Percentiles rank a stretch among this genome's conserved stretches.
phyloP scores from a whole-genome alignment of 2,797 vertebrate genomes.

The Poeciliopsis turneri region DNA sequence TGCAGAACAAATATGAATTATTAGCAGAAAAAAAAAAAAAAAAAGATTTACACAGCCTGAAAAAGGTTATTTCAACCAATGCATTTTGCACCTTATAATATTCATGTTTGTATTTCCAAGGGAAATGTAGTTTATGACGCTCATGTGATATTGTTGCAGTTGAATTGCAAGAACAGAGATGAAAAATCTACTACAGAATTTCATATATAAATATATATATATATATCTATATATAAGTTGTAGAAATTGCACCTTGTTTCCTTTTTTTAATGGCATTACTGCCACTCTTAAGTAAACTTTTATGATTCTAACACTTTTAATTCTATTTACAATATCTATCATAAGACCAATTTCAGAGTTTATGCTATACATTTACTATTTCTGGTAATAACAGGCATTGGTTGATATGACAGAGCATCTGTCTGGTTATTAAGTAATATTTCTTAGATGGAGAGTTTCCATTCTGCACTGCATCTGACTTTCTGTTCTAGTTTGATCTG shows the following conservation, averaged over 20 bases:
- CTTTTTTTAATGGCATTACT: slow-evolving; percentile 40
- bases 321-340: slow-evolving; percentile 55
- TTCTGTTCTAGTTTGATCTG: slow-evolving; percentile 72
- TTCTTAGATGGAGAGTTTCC: slow-evolving; percentile 46
- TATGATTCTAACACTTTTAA: slow-evolving; percentile 63
- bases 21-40: slow-evolving; percentile 52
- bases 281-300: slow-evolving; percentile 48
- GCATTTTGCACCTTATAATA: slow-evolving; percentile 85
- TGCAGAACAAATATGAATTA: slow-evolving; percentile 77
- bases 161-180: slow-evolving; percentile 89
- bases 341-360: slow-evolving; percentile 55
- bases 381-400: slow-evolving; percentile 52
- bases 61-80: slow-evolving; percentile 74
- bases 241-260: slow-evolving; percentile 60
- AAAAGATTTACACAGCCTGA: slow-evolving; percentile 57
- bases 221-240: slow-evolving; percentile 39
- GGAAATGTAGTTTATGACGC: slow-evolving; percentile 85
- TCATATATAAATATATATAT: slow-evolving; percentile 60
- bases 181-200: slow-evolving; percentile 77
- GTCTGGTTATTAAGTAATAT: slow-evolving; percentile 50
- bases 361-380: slow-evolving; percentile 64
- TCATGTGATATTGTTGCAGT: slow-evolving; percentile 87
- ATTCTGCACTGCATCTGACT: slow-evolving; percentile 49
- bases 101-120: slow-evolving; percentile 88
- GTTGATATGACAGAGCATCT: slow-evolving; percentile 59